phyloP scores from a whole-genome alignment of 2,888 invertebrate genomes.

The Brachyptera putata region DNA sequence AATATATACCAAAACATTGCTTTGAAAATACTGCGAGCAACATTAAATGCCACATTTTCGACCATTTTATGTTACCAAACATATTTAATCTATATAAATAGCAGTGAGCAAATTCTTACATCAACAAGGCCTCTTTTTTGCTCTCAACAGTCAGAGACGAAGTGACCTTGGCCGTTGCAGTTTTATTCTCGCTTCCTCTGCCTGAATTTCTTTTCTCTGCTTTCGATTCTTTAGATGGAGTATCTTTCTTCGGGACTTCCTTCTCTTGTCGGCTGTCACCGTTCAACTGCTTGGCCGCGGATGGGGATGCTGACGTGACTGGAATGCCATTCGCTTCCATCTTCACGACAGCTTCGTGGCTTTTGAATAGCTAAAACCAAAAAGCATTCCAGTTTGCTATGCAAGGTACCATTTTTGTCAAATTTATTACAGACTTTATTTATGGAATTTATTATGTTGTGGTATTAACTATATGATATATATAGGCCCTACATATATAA shows the following conservation, averaged over 20 bases:
- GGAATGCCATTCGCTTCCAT: conserved; percentile 25
- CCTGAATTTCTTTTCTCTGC: conserved; percentile 5
- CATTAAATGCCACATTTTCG: too few species aligned
- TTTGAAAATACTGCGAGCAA: too few species aligned
- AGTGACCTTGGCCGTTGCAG: not conserved
- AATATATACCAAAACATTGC: too few species aligned
- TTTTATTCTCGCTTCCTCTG: not conserved
- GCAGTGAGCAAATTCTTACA: too few species aligned
- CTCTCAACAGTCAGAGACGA: not conserved
- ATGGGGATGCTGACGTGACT: not conserved
- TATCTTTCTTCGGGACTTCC: not conserved
- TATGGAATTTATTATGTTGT: too few species aligned
- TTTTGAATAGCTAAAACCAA: not conserved
- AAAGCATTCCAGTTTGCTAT: not conserved
- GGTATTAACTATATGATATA: too few species aligned
- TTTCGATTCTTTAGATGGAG: not conserved
- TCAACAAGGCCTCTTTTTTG: conserved; percentile 19
- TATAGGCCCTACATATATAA: too few species aligned
- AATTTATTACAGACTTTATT: too few species aligned
- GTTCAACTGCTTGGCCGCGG: conserved; percentile 31
- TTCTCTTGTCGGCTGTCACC: conserved; percentile 29
- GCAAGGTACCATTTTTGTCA: too few species aligned
- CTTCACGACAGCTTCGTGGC: conserved; percentile 16
- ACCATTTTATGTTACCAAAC: too few species aligned
- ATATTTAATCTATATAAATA: too few species aligned